Base-by-base conservation (phyloP, 2,888 invertebrate genomes). In the Aelia acuminata region DNA sequence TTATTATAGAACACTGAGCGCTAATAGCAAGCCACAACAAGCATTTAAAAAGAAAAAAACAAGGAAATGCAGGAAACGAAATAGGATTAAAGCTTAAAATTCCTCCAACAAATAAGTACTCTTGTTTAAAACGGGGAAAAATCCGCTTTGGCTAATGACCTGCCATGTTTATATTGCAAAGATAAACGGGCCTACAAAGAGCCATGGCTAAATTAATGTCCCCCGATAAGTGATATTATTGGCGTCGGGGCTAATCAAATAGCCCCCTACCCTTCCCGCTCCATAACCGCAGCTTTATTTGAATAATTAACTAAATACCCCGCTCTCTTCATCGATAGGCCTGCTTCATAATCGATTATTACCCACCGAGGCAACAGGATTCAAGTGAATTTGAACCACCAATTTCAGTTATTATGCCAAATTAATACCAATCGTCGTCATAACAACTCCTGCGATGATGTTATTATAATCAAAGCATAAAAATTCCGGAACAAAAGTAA, bases 251-350 rank as follows among this genome's bases (percentile, higher is more conserved):
- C 49, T 84, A 84, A 84, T 84, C 43, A 84, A 84, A 84, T 84
- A 48, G 80, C 7, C 49, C 20, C 47, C 47, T 11, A 0, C 43
- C 43, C n/a, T n/a, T n/a, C n/a, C 13, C 84, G 22, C 43, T n/a
- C 80, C 20, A 80, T 47, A 47, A 50, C 48, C 50, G 84, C 48
- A 47, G 84, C 43, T 84, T 84, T 84, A 84, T 84, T 84, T 84
- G 84, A 84, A 84, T 84, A 84, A 84, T 84, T 84, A 50, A 84
- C 49, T 49, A 49, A 84, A 84, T 80, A 80, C 43, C n/a, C 80
- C 43, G 43, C 80, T 22, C 13, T 39, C 80, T 43, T 47, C 80
- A 47, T 70, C 63, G 63, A 70, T 70, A 70, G 63, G 31, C 18
- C 20, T 13, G 26, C 57, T 26, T 26, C 7, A 70, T 35, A 70